Conservation (phyloP, 2,113 vertebrate genomes). For the Nothoprocta pentlandii region DNA sequence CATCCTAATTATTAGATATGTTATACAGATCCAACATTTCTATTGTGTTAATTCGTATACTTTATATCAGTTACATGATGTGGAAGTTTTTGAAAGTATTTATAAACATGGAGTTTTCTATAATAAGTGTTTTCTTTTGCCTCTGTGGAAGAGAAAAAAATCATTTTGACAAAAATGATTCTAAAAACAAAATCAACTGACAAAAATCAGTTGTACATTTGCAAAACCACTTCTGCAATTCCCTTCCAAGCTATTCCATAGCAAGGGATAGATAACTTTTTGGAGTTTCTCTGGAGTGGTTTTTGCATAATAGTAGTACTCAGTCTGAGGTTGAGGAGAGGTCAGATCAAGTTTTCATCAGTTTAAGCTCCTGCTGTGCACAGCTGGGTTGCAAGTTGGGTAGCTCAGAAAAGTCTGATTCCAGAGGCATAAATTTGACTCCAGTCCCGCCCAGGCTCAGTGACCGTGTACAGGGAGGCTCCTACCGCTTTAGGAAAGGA, state of each 20-base stretch:
- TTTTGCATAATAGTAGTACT: background rate
- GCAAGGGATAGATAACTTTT: background rate
- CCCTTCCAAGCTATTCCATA: background rate
- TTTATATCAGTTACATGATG: background rate
- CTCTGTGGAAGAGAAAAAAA: background rate
- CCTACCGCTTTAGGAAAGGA: background rate
- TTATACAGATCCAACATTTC: background rate
- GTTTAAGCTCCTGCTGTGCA: background rate
- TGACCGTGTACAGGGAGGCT: background rate
- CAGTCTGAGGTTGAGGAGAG: background rate
- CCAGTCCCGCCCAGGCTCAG: background rate
- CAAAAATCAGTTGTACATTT: background rate
- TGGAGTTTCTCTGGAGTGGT: background rate
- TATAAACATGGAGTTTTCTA: background rate
- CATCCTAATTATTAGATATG: background rate
- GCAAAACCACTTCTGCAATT: background rate
- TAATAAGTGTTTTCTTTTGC: background rate
- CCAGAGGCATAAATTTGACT: background rate
- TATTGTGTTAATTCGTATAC: background rate
- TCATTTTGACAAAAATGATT: background rate
- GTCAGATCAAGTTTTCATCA: background rate
- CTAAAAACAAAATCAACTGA: no score
- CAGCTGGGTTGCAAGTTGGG: fast-evolving
- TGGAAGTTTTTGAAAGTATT: background rate
- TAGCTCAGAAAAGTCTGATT: background rate